phyloP scores from a whole-genome alignment of 2,113 vertebrate species.

The Illadopsis cleaveri region DNA sequence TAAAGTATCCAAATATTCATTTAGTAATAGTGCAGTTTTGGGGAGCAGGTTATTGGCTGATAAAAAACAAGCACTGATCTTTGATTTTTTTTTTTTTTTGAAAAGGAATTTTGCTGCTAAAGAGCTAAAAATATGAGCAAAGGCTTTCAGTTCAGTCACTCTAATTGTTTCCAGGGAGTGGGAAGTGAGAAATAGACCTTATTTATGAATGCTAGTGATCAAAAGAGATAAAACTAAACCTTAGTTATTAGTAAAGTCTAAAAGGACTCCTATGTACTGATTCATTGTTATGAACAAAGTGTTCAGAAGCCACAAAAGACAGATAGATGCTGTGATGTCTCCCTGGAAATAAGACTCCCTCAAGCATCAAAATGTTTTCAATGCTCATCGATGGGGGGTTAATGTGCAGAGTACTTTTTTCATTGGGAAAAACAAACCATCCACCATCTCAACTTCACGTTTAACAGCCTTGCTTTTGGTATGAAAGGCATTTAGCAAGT shows the following conservation, averaged over 20 bases:
- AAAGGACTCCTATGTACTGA: background rate
- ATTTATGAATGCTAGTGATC: background rate
- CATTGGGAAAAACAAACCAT: background rate
- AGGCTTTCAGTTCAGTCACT: background rate
- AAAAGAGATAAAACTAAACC: background rate
- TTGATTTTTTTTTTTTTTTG: background rate
- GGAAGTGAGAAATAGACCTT: background rate
- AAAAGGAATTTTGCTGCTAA: background rate
- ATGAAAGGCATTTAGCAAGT: constrained; percentile 41
- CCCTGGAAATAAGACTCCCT: background rate
- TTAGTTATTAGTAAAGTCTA: background rate
- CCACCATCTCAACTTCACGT: background rate
- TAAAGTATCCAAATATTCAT: background rate
- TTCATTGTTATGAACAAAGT: background rate
- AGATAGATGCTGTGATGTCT: background rate
- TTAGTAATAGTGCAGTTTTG: background rate
- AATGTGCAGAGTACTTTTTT: background rate
- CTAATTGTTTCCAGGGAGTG: background rate
- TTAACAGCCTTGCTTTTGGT: constrained; percentile 37
- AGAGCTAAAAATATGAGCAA: background rate
- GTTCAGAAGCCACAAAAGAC: background rate
- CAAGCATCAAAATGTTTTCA: constrained; percentile 25
- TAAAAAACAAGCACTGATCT: background rate
- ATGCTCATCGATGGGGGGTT: rapidly evolving
- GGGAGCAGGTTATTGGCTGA: background rate